These are phyloP conservation scores for Amiota minor DNA, from an alignment of 2,888 invertebrate genomes.

Conservation along the genomic window DNA sequence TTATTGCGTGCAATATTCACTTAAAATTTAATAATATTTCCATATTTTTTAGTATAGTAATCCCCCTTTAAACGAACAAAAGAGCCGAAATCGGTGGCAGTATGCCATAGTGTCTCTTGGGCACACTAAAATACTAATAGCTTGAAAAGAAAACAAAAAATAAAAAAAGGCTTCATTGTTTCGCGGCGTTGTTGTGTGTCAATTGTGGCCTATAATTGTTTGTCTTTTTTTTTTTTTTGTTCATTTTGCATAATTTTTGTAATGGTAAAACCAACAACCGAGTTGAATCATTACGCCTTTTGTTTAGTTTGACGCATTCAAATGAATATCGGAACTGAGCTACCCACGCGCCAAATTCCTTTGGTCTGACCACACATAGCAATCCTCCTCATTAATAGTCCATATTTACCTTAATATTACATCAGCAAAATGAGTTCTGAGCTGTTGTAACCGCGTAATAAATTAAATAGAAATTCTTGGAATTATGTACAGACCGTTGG, in stretches of 20 bases:
- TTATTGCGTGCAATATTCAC: too few relatives aligned
- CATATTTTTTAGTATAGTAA: too few relatives aligned
- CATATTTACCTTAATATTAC: constrained; percentile 46
- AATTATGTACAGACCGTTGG: constrained; percentile 41
- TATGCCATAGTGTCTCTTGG: too few relatives aligned
- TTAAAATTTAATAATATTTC: too few relatives aligned
- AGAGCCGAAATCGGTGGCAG: too few relatives aligned
- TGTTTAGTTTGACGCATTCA: not conserved
- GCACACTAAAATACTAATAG: too few relatives aligned
- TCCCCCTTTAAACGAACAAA: too few relatives aligned
- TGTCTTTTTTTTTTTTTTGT: not conserved
- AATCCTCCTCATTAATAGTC: constrained; percentile 50
- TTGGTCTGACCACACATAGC: not conserved
- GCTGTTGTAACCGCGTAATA: constrained; percentile 49
- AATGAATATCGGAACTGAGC: not conserved
- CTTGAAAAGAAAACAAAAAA: too few relatives aligned
- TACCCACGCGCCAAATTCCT: not conserved
- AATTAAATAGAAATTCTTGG: constrained; percentile 52
- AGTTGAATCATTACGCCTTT: constrained; percentile 36
- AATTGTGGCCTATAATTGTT: not conserved
- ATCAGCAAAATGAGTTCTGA: constrained; percentile 63
- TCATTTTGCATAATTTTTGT: constrained; percentile 61
- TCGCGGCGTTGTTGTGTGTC: too few relatives aligned
- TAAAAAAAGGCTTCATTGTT: too few relatives aligned
- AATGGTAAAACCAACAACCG: too few relatives aligned